Conservation (phyloP, 2,113 vertebrate species). For the Corythaixoides concolor region DNA sequence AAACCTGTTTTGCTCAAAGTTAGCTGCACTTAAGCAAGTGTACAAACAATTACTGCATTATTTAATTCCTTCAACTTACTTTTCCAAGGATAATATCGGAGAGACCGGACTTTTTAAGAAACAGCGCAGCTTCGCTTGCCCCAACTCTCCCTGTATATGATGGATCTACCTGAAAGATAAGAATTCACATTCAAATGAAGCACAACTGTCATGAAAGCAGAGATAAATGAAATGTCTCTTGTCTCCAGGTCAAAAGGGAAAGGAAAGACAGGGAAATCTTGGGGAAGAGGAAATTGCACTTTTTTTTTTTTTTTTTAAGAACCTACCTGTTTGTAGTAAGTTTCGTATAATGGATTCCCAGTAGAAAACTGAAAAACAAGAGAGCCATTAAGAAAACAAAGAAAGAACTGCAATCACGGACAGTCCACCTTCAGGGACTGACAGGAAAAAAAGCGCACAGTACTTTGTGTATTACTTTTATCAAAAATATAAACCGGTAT, state of each 20-base stretch:
- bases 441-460: accelerated
- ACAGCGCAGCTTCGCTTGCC: constrained; percentile 92
- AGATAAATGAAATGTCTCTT: not conserved
- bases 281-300: not conserved
- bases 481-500: accelerated
- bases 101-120: constrained; percentile 95
- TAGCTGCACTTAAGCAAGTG: not conserved
- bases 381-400: not conserved
- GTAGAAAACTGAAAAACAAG: constrained; percentile 81
- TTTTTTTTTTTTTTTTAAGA: not conserved
- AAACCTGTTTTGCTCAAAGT: not conserved
- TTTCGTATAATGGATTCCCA: constrained; percentile 92
- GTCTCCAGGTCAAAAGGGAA: not conserved
- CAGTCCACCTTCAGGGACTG: not conserved
- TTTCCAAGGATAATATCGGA: constrained; percentile 91
- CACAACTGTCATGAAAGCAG: not conserved
- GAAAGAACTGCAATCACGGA: not conserved
- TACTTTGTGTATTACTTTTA: not conserved
- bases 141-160: constrained; percentile 89
- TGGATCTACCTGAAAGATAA: constrained; percentile 87
- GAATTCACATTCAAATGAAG: not conserved
- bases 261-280: not conserved
- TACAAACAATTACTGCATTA: not conserved
- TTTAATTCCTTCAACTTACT: constrained; percentile 70
- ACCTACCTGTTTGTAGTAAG: constrained; percentile 92